Evolutionary conservation across 1,140 invertebrate species (phyloP).

Genomic region (Bombus consobrinus): DNA sequence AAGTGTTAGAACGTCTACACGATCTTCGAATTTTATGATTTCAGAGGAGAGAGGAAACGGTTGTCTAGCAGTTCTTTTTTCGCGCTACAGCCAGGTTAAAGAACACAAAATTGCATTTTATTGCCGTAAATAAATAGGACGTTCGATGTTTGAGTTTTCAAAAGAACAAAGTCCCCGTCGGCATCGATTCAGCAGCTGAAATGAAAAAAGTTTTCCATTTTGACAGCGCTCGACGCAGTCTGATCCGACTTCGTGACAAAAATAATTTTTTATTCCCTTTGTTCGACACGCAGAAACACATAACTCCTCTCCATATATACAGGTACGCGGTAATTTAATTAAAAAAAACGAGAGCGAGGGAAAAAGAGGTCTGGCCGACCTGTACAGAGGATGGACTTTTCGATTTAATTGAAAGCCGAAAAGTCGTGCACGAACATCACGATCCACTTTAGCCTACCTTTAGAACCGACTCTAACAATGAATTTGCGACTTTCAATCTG

Average conservation of each 20-base stretch:
- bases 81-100: not conserved
- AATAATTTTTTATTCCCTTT: conserved; percentile 50
- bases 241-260: conserved; percentile 14
- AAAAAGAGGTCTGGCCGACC: not conserved
- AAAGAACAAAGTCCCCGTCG: not conserved
- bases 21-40: not conserved
- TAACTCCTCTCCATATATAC: not conserved
- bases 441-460: conserved; percentile 25
- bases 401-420: conserved; percentile 66
- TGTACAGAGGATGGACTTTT: conserved; percentile 27
- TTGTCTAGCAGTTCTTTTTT: too few species aligned
- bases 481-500: conserved; percentile 20
- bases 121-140: not conserved
- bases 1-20: too few species aligned
- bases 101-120: too few species aligned
- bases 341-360: conserved; percentile 14
- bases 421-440: conserved; percentile 35
- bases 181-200: conserved; percentile 8
- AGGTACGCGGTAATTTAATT: conserved; percentile 56
- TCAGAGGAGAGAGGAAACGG: too few species aligned
- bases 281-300: not conserved
- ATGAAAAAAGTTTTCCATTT: conserved; percentile 47
- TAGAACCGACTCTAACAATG: conserved; percentile 46
- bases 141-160: not conserved
- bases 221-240: not conserved